A percentile compares a stretch with the other conserved stretches of the same genome.
These are phyloP conservation scores for Melospiza melodia DNA, from an alignment of 2,113 vertebrate genomes.

Conservation along the genomic window DNA sequence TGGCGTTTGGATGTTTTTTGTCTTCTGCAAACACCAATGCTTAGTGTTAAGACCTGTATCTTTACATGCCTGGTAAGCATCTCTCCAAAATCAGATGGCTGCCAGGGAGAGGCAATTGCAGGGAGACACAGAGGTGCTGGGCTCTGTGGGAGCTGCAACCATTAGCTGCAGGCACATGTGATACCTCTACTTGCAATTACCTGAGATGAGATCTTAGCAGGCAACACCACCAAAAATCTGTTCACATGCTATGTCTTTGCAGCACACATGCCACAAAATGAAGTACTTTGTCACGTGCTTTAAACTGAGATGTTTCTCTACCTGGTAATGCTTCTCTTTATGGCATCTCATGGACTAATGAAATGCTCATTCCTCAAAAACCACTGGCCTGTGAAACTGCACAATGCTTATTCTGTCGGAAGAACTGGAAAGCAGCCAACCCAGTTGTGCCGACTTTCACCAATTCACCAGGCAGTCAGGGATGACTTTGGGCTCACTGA, in stretches of 20 bases:
- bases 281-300: neutral
- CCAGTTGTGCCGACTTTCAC: neutral
- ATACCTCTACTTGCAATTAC: rapidly evolving
- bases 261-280: neutral
- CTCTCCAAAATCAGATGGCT: neutral
- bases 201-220: neutral
- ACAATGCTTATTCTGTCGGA: neutral
- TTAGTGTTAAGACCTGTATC: neutral
- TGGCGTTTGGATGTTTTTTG: neutral
- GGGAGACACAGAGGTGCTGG: rapidly evolving
- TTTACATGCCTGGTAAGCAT: neutral
- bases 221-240: neutral
- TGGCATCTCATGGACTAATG: neutral
- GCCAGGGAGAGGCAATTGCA: neutral
- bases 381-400: neutral
- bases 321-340: neutral
- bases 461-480: neutral
- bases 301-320: neutral
- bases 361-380: neutral
- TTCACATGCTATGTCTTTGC: neutral
- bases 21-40: neutral
- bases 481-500: neutral
- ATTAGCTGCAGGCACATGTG: neutral
- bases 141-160: neutral
- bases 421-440: neutral